Evolutionary conservation across 2,888 invertebrate species (phyloP).

Genomic region (Zygogramma bicolorata): DNA sequence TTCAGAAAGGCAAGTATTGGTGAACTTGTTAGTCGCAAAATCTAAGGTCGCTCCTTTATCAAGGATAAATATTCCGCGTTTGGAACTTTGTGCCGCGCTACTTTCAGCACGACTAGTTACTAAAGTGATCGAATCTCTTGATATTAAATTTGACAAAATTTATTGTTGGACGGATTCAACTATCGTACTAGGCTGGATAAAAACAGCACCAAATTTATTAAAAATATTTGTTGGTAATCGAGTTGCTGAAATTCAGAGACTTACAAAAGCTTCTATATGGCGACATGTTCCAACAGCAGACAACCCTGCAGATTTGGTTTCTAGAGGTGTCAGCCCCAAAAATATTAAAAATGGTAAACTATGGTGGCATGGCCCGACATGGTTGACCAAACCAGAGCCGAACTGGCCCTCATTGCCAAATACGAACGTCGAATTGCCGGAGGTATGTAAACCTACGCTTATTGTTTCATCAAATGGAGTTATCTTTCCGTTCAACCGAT

Average conservation of each 20-base stretch:
- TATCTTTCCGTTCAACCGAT: conserved; percentile 2
- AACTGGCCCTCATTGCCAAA: conserved; percentile 17
- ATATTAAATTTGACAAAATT: neutral
- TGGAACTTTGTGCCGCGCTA: conserved; percentile 20
- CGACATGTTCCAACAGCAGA: conserved; percentile 38
- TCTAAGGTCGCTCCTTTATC: neutral
- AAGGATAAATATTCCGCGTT: neutral
- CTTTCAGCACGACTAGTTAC: neutral
- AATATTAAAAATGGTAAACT: conserved; percentile 21
- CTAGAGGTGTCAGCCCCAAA: conserved; percentile 33
- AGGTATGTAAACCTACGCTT: neutral
- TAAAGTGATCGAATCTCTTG: neutral
- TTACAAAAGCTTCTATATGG: conserved; percentile 30
- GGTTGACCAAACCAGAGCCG: neutral
- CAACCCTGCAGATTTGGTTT: conserved; percentile 30
- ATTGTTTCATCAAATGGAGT: neutral
- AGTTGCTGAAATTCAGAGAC: conserved; percentile 40
- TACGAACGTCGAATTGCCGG: neutral
- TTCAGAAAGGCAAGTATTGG: neutral
- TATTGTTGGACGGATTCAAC: conserved; percentile 13
- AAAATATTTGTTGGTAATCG: conserved; percentile 42
- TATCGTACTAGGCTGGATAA: conserved; percentile 12
- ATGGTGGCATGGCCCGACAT: conserved; percentile 44
- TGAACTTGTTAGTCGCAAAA: neutral
- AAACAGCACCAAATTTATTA: neutral